Conservation (phyloP, 2,797 vertebrate species). For the Scleropages formosus region DNA sequence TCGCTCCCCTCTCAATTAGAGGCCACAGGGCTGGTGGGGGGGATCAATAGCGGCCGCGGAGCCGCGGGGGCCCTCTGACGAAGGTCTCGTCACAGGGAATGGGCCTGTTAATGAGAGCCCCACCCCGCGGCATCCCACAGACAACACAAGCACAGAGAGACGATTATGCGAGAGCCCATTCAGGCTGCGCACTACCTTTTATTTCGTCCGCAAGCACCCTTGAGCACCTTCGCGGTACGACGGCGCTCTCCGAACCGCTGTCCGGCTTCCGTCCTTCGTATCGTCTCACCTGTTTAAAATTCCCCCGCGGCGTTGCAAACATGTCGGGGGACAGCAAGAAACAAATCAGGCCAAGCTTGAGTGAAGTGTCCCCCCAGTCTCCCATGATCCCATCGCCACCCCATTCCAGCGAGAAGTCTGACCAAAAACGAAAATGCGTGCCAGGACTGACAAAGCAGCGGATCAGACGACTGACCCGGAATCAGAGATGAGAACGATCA, state of each 20-base stretch:
- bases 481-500: too few species aligned
- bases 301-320: too few species aligned
- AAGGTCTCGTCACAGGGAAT: slow-evolving; percentile 28
- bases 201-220: background rate
- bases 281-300: background rate
- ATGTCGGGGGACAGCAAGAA: too few species aligned
- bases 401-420: too few species aligned
- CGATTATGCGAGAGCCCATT: slow-evolving; percentile 47
- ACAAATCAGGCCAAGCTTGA: too few species aligned
- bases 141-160: slow-evolving; percentile 51
- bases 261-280: background rate
- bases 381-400: too few species aligned
- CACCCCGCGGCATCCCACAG: slow-evolving; percentile 41
- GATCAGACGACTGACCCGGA: too few species aligned
- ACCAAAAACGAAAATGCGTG: too few species aligned
- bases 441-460: too few species aligned
- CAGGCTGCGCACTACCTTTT: background rate
- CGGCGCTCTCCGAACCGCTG: background rate
- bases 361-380: too few species aligned
- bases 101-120: slow-evolving; percentile 14
- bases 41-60: slow-evolving; percentile 3
- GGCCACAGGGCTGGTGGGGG: background rate
- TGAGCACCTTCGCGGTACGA: too few species aligned
- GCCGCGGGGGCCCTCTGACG: background rate
- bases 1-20: slow-evolving; percentile 31